Conservation (phyloP, 2,888 invertebrate species). For the Eupithecia insigniata region DNA sequence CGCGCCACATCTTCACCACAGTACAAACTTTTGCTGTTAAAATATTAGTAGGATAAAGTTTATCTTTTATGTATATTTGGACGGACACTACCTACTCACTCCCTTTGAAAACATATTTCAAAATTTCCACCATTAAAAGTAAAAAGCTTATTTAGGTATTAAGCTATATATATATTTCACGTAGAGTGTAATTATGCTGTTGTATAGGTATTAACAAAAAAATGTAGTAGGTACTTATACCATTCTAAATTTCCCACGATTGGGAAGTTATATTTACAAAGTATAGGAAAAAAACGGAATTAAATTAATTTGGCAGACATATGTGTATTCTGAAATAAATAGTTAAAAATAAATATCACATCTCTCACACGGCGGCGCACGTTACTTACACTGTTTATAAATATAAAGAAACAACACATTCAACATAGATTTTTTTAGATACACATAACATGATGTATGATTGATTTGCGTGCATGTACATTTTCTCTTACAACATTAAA, state of each 20-base stretch:
- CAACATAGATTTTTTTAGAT: slow-evolving; percentile 18
- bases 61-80: too few relatives aligned
- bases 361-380: slow-evolving; percentile 33
- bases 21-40: too few relatives aligned
- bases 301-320: slow-evolving; percentile 52
- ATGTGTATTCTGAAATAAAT: slow-evolving; percentile 48
- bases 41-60: too few relatives aligned
- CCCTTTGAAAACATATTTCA: background rate
- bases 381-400: slow-evolving; percentile 41
- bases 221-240: slow-evolving; percentile 4
- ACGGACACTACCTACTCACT: too few relatives aligned
- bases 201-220: slow-evolving; percentile 2
- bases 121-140: background rate
- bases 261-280: slow-evolving; percentile 1
- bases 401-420: slow-evolving; percentile 45
- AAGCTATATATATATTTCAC: slow-evolving; percentile 2
- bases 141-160: background rate
- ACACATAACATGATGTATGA: slow-evolving; percentile 22
- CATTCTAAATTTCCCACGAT: background rate
- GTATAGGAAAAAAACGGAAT: slow-evolving; percentile 57
- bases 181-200: slow-evolving; percentile 1
- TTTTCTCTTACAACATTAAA: slow-evolving; percentile 50
- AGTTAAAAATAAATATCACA: slow-evolving; percentile 55
- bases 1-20: too few relatives aligned
- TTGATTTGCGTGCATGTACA: slow-evolving; percentile 37